These are phyloP conservation scores for Numenius arquata DNA, from an alignment of 2,113 vertebrate species.

Conservation along the genomic window DNA sequence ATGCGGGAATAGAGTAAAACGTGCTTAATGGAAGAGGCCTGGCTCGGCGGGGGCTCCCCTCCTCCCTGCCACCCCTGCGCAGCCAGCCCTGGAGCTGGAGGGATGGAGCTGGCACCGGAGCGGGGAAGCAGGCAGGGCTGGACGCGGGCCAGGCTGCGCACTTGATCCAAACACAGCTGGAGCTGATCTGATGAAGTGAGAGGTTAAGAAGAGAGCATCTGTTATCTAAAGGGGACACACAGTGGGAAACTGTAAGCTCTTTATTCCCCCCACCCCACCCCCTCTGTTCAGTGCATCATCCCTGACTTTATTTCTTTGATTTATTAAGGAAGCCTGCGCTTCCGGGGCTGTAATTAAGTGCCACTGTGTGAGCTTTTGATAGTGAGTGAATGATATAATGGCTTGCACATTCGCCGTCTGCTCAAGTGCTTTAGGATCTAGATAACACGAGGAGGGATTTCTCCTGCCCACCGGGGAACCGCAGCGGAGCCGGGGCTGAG, in stretches of 20 bases:
- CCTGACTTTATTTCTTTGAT: constrained; percentile 60
- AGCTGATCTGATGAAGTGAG: constrained; percentile 80
- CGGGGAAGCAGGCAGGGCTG: constrained; percentile 38
- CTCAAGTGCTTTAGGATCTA: constrained; percentile 37
- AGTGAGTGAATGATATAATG: constrained; percentile 27
- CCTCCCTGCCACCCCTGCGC: neutral
- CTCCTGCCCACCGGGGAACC: neutral
- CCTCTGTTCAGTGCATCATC: constrained; percentile 37
- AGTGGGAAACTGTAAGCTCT: constrained; percentile 60
- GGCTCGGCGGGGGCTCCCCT: neutral
- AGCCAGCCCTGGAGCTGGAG: neutral
- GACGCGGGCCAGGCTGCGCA: constrained; percentile 47
- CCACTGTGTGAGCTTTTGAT: constrained; percentile 54
- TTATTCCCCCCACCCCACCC: constrained; percentile 28
- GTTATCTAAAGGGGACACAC: constrained; percentile 67
- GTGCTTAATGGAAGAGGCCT: neutral
- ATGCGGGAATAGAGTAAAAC: neutral
- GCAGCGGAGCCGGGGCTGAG: neutral
- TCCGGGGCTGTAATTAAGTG: constrained; percentile 63
- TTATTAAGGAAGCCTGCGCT: constrained; percentile 46
- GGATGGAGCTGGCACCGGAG: constrained; percentile 72
- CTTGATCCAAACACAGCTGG: constrained; percentile 80
- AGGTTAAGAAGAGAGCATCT: constrained; percentile 78
- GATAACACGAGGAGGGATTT: neutral
- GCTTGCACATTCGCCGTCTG: neutral